These are phyloP conservation scores for Okamejei kenojei DNA, from an alignment of 2,797 vertebrate species.

Conservation along the genomic window DNA sequence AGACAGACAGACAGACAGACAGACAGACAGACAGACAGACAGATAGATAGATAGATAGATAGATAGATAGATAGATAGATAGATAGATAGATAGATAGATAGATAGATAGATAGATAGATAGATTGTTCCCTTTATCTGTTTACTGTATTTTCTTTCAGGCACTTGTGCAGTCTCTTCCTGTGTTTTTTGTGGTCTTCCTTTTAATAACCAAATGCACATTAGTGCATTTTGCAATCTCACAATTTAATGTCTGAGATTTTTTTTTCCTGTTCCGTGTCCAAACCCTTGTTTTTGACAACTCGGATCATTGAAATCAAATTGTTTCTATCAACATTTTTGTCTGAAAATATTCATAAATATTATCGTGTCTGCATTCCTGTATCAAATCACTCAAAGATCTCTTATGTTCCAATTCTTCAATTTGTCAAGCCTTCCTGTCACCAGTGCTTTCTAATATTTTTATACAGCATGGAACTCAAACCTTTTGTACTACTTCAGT, in stretches of 20 bases:
- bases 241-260: not conserved
- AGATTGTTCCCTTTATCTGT: not conserved
- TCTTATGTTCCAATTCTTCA: not conserved
- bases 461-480: not conserved
- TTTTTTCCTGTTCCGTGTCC: not conserved
- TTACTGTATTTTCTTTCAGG: not conserved
- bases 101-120: no score
- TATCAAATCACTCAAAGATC: not conserved
- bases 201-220: not conserved
- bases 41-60: no score
- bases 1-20: no score
- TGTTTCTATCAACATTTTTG: not conserved
- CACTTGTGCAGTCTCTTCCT: not conserved
- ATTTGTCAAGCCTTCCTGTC: not conserved
- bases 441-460: not conserved
- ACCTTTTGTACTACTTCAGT: not conserved
- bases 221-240: not conserved
- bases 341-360: no score
- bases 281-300: not conserved
- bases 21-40: no score
- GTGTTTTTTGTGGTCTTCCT: not conserved
- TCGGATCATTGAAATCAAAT: not conserved
- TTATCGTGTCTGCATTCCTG: not conserved
- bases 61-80: no score
- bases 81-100: no score